Conservation (phyloP, 2,888 invertebrate genomes). For the Lottia scabra region DNA sequence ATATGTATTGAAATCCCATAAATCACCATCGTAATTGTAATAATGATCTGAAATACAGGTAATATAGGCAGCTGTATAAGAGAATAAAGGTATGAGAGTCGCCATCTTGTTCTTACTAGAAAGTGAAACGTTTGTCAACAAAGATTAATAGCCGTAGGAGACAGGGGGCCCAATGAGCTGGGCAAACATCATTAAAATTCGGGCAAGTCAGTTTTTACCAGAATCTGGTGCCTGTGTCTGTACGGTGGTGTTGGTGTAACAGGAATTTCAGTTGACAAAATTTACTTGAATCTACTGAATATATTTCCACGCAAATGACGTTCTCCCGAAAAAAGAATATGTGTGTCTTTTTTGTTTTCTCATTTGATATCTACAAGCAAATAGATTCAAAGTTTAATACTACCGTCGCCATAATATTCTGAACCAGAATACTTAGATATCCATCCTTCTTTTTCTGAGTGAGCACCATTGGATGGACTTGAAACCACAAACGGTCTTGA, state of each 20-base stretch:
- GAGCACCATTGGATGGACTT: constrained; percentile 78
- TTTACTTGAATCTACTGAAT: too few species aligned
- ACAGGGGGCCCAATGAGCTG: too few species aligned
- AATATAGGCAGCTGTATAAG: neutral
- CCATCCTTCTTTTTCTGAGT: constrained; percentile 76
- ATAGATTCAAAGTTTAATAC: constrained; percentile 17
- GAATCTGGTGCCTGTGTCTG: too few species aligned
- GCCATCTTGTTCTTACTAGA: too few species aligned
- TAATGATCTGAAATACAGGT: constrained; percentile 76
- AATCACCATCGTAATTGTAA: constrained; percentile 86
- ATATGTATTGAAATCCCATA: constrained; percentile 84
- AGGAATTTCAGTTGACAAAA: neutral
- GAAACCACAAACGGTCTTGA: constrained; percentile 83
- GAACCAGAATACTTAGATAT: constrained; percentile 84
- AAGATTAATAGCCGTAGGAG: too few species aligned
- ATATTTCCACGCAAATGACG: too few species aligned
- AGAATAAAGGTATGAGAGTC: too few species aligned
- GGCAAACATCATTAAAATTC: too few species aligned
- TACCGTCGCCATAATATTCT: constrained; percentile 82
- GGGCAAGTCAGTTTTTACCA: too few species aligned
- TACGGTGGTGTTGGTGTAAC: too few species aligned
- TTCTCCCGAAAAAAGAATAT: neutral
- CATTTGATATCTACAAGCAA: neutral
- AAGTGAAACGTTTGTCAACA: too few species aligned
- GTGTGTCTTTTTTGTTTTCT: neutral